Evolutionary conservation across 37 sponge, comb jelly and placozoan genomes (phyloP), one percentile per base, ranked within the genome.

Genomic region (Axinella damicornis): DNA sequence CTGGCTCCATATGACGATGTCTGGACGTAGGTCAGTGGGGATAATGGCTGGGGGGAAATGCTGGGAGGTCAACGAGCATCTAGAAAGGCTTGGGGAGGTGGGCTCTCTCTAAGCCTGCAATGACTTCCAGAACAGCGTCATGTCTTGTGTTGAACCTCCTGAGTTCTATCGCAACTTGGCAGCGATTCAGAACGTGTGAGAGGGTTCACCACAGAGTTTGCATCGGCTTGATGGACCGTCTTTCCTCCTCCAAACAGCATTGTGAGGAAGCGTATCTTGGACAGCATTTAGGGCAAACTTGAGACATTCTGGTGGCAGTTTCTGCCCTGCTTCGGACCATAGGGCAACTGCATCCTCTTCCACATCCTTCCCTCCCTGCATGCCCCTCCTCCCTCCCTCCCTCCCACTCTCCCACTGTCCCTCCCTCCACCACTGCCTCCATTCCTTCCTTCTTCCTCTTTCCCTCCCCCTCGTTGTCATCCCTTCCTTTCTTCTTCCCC

Each of bases 201-300:
- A 17, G 66, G 80, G 12, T 2, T 66, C n/a, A 28, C 65, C 41
- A 66, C 80, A 80, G 34, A 80, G 80, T 32, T 80, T 37, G 69
- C 80, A 80, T 24, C 17, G 18, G 17, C 15, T 56, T 19, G 59
- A 15, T 21, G 59, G n/a, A 22, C 20, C 63, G n/a, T n/a, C n/a
- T n/a, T n/a, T n/a, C n/a, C n/a, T n/a, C 64, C 40, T 78, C 78
- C 78, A 78, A 40, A 78, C 18, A 46, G 82, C 82, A 33, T 82
- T 82, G 82, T 82, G 82, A n/a, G 82, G 82, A 2, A 82, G 72
- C 16, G 82, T 64, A 52, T 78, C 65, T 21, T 63, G 64, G 22
- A 65, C 78, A 15, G 78, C 65, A 33, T 78, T 78, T 21, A 78
- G 78, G 30, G 78, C 64, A 35, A 78, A 78, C 53, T 78, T 76